phyloP scores from a whole-genome alignment of 1,140 invertebrate species.

The Drosophila oshimai region DNA sequence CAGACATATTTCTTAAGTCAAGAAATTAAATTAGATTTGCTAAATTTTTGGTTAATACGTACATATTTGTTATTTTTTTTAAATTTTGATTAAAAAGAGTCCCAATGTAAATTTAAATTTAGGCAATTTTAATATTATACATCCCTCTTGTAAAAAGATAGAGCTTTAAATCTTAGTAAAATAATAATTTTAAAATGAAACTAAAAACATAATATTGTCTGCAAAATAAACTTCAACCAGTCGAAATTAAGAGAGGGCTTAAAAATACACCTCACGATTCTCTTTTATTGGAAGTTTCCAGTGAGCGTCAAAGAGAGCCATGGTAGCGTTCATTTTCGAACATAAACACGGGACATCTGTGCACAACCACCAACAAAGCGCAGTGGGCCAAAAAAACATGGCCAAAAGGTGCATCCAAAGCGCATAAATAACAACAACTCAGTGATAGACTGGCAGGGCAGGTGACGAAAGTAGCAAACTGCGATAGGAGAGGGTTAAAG shows the following conservation, averaged over 20 bases:
- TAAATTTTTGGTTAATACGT: no score
- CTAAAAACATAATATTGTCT: no score
- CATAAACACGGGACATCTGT: constrained; percentile 47
- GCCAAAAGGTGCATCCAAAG: constrained; percentile 49
- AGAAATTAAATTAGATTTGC: no score
- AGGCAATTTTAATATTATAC: no score
- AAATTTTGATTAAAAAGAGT: no score
- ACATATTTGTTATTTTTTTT: no score
- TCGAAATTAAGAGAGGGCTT: constrained; percentile 18
- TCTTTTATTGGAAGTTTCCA: constrained; percentile 53
- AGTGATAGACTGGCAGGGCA: constrained; percentile 4
- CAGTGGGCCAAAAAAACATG: constrained; percentile 42
- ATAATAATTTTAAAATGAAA: no score
- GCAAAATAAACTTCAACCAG: no score
- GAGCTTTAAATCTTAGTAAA: no score
- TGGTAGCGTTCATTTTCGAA: constrained; percentile 37
- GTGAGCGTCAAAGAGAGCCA: constrained; percentile 18
- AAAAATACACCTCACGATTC: neutral
- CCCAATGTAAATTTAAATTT: no score
- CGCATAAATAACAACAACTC: constrained; percentile 30
- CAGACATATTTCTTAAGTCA: no score
- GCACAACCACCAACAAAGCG: neutral
- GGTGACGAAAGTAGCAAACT: constrained; percentile 41
- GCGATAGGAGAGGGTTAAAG: constrained; percentile 14
- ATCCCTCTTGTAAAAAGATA: no score